These are phyloP conservation scores for Diarsia dahlii DNA, from an alignment of 2,888 invertebrate species.

Conservation along the genomic window DNA sequence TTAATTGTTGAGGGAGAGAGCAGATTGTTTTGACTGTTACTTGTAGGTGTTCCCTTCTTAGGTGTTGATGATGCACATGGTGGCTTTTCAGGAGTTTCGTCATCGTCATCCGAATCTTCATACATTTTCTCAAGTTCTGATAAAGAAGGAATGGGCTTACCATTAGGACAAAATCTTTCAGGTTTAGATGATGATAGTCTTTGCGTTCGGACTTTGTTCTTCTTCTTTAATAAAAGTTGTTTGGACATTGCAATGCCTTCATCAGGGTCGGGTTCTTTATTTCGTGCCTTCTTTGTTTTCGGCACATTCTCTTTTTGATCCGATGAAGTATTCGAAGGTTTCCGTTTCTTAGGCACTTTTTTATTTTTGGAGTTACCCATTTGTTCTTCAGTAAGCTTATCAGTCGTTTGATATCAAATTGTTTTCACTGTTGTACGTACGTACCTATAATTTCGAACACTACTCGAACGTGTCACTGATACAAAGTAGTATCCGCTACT, in stretches of 20 bases:
- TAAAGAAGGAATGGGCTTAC: constrained; percentile 73
- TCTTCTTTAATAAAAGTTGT: constrained; percentile 53
- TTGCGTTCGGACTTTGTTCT: constrained; percentile 4
- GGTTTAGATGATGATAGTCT: constrained; percentile 13
- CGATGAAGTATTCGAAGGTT: constrained; percentile 29
- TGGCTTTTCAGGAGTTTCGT: neutral
- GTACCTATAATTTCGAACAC: neutral
- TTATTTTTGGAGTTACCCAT: constrained; percentile 56
- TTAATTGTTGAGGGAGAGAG: constrained; percentile 43
- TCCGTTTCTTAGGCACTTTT: constrained; percentile 27
- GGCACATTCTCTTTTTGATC: constrained; percentile 60
- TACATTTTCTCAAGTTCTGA: constrained; percentile 73
- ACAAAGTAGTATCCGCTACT: neutral
- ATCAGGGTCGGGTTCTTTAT: constrained; percentile 13
- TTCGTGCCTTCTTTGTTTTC: constrained; percentile 34
- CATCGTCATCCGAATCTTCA: constrained; percentile 68
- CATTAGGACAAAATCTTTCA: constrained; percentile 64
- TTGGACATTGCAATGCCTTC: constrained; percentile 58
- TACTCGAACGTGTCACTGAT: neutral
- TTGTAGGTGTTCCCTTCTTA: neutral
- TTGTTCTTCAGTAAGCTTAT: neutral
- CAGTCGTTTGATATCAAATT: constrained; percentile 1
- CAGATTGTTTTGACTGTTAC: constrained; percentile 6
- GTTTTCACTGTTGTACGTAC: neutral
- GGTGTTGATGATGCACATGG: constrained; percentile 29